Base-by-base conservation (phyloP, 2,113 vertebrate genomes). In the Heliornis fulica region DNA sequence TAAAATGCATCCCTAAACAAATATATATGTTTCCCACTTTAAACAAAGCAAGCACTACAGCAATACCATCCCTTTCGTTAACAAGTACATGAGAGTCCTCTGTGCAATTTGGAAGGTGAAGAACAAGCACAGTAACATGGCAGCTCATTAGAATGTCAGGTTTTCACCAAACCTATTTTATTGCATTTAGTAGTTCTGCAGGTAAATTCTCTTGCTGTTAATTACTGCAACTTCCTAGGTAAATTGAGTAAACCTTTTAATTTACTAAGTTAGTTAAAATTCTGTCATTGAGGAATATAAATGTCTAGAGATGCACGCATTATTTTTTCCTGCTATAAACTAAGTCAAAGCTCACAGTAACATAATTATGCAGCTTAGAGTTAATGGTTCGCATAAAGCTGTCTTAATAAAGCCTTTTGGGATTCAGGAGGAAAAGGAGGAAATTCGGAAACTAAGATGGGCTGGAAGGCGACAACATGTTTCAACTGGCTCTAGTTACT, bases 321-420 rank as follows among this genome's bases (percentile, higher is more conserved):
- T 45, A 46, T 78, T 79, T 94, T 54, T 54, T 29, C 68, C 46
- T 80, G 54, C 82, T 76, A 50, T 87, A 90, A 92, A 94, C 75
- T 41, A 76, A 93, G 90, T 83, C 84, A 93, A 91, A 94, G 72
- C 93, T 90, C 81, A 82, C 16, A 96, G 83, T 71, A 88, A 95
- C 57, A 13, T 90, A 95, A 96, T 95, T 96, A 96, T 82, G 94
- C 95, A 94, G 88, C 93, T 96, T 96, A 91, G 65, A 93, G 92
- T 90, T 97, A 97, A 97, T 95, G 70, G 96, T 69, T 91, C 96
- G 81, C 96, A 97, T 91, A 95, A 97, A 97, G 91, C 71, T 95
- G 87, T 97, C 93, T 97, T 95, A 98, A 96, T 97, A 97, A 96
- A 98, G 94, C 90, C 97, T 96, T 96, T 74, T 70, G 97, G 95